phyloP scores from a whole-genome alignment of 2,113 vertebrate species.

The Aptenodytes forsteri region DNA sequence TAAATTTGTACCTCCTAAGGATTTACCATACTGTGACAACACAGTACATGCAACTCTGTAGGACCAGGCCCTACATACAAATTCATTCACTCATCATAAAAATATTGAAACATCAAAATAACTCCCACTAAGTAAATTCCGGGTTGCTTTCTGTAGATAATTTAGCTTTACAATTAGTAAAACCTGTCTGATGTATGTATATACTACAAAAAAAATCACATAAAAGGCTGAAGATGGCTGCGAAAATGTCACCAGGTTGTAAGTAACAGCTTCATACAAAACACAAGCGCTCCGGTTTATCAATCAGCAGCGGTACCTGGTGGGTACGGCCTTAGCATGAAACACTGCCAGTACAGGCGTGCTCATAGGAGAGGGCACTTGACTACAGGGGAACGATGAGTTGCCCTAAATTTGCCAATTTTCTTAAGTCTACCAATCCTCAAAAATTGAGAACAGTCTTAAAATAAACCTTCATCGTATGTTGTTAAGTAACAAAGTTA shows the following conservation, averaged over 20 bases:
- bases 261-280: neutral
- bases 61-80: neutral
- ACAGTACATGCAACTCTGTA: rapidly evolving
- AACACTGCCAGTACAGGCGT: neutral
- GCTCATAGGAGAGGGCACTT: neutral
- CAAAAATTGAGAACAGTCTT: neutral
- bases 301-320: neutral
- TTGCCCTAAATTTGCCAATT: neutral
- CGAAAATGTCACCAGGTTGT: neutral
- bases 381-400: rapidly evolving
- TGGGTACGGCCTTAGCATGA: neutral
- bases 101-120: neutral
- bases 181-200: neutral
- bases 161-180: neutral
- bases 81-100: neutral
- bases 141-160: neutral
- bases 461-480: neutral
- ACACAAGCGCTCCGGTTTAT: rapidly evolving
- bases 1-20: neutral
- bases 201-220: neutral
- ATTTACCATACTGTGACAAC: neutral
- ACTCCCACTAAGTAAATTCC: neutral
- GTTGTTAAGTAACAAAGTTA: constrained; percentile 1
- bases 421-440: neutral
- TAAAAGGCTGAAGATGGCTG: neutral